Evolutionary conservation across 2,888 invertebrate genomes (phyloP), one percentile per base, ranked within the genome.

Genomic region (Hartigia nigra): DNA sequence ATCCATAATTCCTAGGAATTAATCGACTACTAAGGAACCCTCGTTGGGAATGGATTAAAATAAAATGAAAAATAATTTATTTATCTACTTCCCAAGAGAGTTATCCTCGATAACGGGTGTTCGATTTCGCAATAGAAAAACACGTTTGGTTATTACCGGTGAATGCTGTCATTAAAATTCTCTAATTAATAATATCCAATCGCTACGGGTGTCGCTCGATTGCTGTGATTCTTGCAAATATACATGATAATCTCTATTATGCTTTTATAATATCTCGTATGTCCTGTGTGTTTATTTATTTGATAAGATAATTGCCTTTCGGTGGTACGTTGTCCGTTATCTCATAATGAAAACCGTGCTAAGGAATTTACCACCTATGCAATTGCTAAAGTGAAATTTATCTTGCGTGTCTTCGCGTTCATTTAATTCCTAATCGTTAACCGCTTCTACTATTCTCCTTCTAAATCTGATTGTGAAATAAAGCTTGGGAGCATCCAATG

Each of bases 401-500:
- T 55, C 23, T 55, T 55, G 55, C 23, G 9, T 23, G 5, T 23
- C 23, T 55, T 55, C 14, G 55, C 55, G 23, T 55, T 55, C 9
- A 5, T 23, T 55, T 55, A 4, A 55, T 55, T 55, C 55, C 4
- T 23, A 55, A 23, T 55, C 55, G 55, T 55, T 55, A 55, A 55
- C 23, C 55, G 0, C 55, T 55, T 55, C 55, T 55, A 55, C 14
- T 55, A 23, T 39, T 39, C 12, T 55, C 14, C 55, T 55, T 14
- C 23, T 55, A 23, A 34, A n/a, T n/a, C n/a, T n/a, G n/a, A n/a
- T n/a, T 34, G 3, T 23, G 55, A 55, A 23, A 55, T 23, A 9
- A 55, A 55, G 74, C 35, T 74, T 74, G 74, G 78, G 32, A 74
- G 32, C 37, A 74, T 69, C 69, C 36, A 75, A 79, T n/a, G 32